phyloP scores from a whole-genome alignment of 2,797 vertebrate genomes.

The Hoplostethus mediterraneus region DNA sequence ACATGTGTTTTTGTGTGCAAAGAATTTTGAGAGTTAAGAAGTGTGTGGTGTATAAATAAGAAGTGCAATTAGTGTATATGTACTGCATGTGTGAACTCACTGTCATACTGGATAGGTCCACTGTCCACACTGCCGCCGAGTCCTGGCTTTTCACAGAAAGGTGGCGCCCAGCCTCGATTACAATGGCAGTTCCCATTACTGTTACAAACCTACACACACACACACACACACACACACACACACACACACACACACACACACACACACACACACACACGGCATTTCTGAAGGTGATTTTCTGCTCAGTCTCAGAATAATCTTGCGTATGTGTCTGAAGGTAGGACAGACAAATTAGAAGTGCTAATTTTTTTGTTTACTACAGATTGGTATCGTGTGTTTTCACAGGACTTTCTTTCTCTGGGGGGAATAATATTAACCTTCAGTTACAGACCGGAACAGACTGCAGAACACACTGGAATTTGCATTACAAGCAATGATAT shows the following conservation, averaged over 20 bases:
- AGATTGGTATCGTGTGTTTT: slow-evolving; percentile 2
- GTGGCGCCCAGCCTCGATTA: slow-evolving; percentile 90
- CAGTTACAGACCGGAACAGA: background rate
- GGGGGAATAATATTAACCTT: slow-evolving; percentile 3
- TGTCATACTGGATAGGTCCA: slow-evolving; percentile 89
- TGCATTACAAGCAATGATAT: background rate
- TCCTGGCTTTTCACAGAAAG: slow-evolving; percentile 90
- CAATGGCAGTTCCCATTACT: slow-evolving; percentile 96
- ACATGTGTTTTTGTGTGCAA: background rate
- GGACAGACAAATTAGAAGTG: slow-evolving; percentile 30
- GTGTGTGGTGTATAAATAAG: no score
- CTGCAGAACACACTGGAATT: background rate
- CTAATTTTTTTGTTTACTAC: slow-evolving; percentile 38
- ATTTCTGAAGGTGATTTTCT: slow-evolving; percentile 17
- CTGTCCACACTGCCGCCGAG: slow-evolving; percentile 94
- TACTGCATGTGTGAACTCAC: slow-evolving; percentile 78
- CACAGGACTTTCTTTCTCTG: slow-evolving; percentile 32
- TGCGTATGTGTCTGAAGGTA: slow-evolving; percentile 26
- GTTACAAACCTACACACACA: slow-evolving; percentile 90
- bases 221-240: slow-evolving; percentile 17
- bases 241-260: slow-evolving; percentile 27
- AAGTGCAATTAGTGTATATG: no score
- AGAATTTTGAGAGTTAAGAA: no score
- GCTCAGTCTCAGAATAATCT: slow-evolving; percentile 4
- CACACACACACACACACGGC: slow-evolving; percentile 21